phyloP scores from a whole-genome alignment of 2,888 invertebrate genomes.

The Leptarthrus brevirostris region DNA sequence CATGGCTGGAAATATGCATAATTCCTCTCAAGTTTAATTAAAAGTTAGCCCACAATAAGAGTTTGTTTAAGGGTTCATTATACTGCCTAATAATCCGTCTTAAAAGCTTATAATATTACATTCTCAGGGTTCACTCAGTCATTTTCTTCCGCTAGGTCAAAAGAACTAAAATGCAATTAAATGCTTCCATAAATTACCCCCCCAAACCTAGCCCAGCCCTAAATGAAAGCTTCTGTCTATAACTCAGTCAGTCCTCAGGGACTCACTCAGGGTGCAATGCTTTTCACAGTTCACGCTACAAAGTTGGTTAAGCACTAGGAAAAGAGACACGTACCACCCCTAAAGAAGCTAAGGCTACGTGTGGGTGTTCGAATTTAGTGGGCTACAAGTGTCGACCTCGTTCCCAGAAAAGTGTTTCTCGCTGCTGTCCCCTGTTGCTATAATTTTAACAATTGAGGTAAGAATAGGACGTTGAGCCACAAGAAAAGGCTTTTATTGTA shows the following conservation, averaged over 20 bases:
- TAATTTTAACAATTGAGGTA: conserved; percentile 23
- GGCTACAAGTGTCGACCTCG: conserved; percentile 21
- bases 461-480: background rate
- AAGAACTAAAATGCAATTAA: conserved; percentile 36
- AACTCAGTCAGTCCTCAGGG: too few species aligned
- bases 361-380: conserved; percentile 7
- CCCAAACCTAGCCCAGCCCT: too few species aligned
- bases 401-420: conserved; percentile 1
- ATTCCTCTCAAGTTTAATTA: conserved; percentile 21
- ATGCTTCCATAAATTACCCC: conserved; percentile 15
- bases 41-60: conserved; percentile 15
- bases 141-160: conserved; percentile 20
- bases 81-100: conserved; percentile 13
- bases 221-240: too few species aligned
- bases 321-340: too few species aligned
- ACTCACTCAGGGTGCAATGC: too few species aligned
- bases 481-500: conserved; percentile 22
- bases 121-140: background rate
- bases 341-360: too few species aligned
- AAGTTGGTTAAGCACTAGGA: too few species aligned
- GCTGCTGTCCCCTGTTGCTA: background rate
- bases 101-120: background rate
- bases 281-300: too few species aligned
- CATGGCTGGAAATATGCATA: background rate
- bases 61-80: conserved; percentile 41